Base-by-base conservation (phyloP, 1,140 invertebrate genomes). In the Drosophila tsacasi region DNA sequence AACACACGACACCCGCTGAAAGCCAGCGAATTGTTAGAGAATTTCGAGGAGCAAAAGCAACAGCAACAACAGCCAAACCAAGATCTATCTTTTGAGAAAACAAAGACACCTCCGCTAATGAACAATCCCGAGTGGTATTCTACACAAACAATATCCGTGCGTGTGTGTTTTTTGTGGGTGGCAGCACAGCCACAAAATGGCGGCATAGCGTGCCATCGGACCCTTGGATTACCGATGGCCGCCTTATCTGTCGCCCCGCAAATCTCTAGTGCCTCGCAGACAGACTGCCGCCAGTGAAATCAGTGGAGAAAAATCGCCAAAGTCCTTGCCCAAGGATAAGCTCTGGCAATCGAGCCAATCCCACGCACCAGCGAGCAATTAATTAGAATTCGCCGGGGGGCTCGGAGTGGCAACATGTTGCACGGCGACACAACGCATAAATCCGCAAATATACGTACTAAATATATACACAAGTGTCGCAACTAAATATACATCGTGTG, bases 151-250 rank as follows among this genome's bases (percentile, higher is more conserved):
- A 55, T 17, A 55, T 17, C 54, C 35, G 49, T 57, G 49, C 17
- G 8, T 27, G 32, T 39, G 32, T 17, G 49, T 66, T 40, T 40
- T 62, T 39, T 68, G 66, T 66, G 63, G 69, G 54, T 61, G 68
- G 37, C 23, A 30, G 37, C n/a, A 21, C 44, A 13, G 30, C 13
- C 30, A 32, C 55, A 74, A 74, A 73, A 73, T 73, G 71, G 75
- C 37, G 64, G 65, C 66, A 63, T 49, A 66, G 84, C 72, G 66
- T 76, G 42, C 72, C 82, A 90, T 85, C 76, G 76, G 85, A 91
- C 81, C 85, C 86, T 62, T 85, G 85, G 85, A 90, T 90, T 90
- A 90, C 85, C 57, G 86, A 79, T 90, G 79, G 64, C 57, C 49
- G 72, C 65, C 75, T 68, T 68, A 42, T 23, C 37, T 35, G 23